These are phyloP conservation scores for Cepphus grylle DNA, from an alignment of 2,113 vertebrate species.

Conservation along the genomic window DNA sequence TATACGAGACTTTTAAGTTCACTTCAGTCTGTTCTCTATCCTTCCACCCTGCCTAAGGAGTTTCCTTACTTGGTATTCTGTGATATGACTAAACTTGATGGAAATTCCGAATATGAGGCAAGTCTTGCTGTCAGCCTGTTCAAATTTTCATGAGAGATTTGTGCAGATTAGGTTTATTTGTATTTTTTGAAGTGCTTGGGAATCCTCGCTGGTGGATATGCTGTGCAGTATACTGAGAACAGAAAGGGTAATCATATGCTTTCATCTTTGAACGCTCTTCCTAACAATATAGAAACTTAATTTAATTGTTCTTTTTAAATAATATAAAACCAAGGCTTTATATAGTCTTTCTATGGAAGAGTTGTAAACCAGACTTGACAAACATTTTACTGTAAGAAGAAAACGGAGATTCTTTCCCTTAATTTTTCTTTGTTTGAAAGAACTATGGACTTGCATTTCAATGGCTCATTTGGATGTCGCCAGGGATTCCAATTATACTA, in stretches of 20 bases:
- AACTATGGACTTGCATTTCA: neutral
- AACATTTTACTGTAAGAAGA: neutral
- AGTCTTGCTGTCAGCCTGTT: neutral
- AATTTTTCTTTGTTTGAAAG: neutral
- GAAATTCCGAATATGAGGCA: neutral
- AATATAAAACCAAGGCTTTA: fast-evolving
- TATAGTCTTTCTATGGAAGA: too few species aligned
- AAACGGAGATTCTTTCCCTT: neutral
- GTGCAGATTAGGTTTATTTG: neutral
- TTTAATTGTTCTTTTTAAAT: neutral
- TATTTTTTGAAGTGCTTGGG: neutral
- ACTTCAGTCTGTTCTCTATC: neutral
- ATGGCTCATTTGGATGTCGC: neutral
- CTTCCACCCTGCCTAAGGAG: neutral
- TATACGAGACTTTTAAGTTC: neutral
- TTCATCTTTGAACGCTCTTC: neutral
- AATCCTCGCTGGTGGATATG: neutral
- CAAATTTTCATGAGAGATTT: neutral
- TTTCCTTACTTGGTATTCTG: neutral
- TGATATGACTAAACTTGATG: neutral
- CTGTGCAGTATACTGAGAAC: neutral
- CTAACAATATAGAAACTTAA: neutral
- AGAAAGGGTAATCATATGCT: neutral
- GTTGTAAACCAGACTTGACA: neutral
- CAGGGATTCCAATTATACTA: neutral